These are phyloP conservation scores for Oxyura jamaicensis DNA, from an alignment of 2,113 vertebrate species.

Conservation along the genomic window DNA sequence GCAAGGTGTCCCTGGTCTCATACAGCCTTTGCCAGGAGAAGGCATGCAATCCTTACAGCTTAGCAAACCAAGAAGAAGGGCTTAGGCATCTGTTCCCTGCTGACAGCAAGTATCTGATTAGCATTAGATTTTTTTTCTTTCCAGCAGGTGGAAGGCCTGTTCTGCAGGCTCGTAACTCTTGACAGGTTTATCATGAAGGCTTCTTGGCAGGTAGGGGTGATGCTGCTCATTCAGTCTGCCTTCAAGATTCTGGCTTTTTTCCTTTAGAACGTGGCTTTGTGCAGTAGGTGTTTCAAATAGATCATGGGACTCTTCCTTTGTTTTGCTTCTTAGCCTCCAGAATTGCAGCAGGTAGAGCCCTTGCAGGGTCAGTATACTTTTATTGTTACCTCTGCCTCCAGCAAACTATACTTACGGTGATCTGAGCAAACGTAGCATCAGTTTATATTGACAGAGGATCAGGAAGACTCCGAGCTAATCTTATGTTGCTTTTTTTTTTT, in stretches of 20 bases:
- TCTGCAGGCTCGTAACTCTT: slow-evolving; percentile 34
- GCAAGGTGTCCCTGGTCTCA: neutral
- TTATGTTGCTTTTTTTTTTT: neutral
- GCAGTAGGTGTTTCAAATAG: neutral
- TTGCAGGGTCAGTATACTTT: neutral
- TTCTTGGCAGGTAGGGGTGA: slow-evolving; percentile 58
- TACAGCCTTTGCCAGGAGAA: slow-evolving; percentile 34
- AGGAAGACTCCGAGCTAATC: neutral
- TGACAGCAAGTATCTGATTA: slow-evolving; percentile 43
- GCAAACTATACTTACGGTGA: neutral
- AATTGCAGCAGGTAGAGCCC: neutral
- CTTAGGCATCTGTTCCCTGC: slow-evolving; percentile 17
- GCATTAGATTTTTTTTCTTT: slow-evolving; percentile 3
- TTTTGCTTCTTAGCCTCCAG: neutral
- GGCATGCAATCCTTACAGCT: neutral
- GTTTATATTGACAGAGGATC: neutral
- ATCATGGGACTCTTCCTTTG: neutral
- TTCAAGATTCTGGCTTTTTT: neutral
- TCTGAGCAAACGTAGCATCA: neutral
- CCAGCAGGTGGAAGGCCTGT: slow-evolving; percentile 62
- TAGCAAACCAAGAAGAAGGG: neutral
- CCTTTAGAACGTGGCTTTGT: neutral
- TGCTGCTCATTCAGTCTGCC: neutral
- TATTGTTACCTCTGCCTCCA: neutral
- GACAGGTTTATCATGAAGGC: slow-evolving; percentile 35